phyloP scores from a whole-genome alignment of 2,888 invertebrate genomes.

The Didymodactylos carnosus region DNA sequence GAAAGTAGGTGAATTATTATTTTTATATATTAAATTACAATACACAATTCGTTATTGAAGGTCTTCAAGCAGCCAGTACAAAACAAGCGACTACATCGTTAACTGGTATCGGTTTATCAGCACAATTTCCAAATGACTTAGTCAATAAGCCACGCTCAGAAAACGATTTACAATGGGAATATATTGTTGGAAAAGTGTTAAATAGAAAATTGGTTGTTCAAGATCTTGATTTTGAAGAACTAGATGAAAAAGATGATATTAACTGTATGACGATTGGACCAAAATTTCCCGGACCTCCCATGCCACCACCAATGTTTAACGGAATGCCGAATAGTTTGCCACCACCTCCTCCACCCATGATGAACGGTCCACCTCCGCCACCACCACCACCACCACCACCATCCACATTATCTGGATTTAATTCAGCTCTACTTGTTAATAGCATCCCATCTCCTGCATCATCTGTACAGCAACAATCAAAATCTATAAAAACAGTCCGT shows the following conservation, averaged over 20 bases:
- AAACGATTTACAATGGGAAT: background rate
- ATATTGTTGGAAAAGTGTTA: constrained; percentile 35
- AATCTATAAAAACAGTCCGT: background rate
- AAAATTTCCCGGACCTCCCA: constrained; percentile 53
- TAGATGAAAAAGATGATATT: constrained; percentile 66
- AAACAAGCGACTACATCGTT: background rate
- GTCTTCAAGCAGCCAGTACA: background rate
- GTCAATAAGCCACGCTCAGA: background rate
- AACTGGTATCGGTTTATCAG: background rate
- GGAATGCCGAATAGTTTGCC: too few species aligned
- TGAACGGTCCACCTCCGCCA: constrained; percentile 17
- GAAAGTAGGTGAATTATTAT: background rate
- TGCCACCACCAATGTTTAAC: constrained; percentile 32
- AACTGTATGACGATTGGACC: constrained; percentile 41
- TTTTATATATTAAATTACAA: background rate
- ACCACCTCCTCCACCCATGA: too few species aligned
- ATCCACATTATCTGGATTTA: constrained; percentile 32
- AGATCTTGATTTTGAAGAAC: constrained; percentile 86
- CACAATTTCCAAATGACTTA: background rate
- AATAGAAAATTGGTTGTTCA: constrained; percentile 50
- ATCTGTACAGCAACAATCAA: background rate
- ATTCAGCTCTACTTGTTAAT: constrained; percentile 21
- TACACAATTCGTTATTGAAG: background rate
- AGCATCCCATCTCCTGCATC: background rate
- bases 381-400: constrained; percentile 24